phyloP scores from a whole-genome alignment of 2,113 vertebrate genomes.

The Otus sunia region DNA sequence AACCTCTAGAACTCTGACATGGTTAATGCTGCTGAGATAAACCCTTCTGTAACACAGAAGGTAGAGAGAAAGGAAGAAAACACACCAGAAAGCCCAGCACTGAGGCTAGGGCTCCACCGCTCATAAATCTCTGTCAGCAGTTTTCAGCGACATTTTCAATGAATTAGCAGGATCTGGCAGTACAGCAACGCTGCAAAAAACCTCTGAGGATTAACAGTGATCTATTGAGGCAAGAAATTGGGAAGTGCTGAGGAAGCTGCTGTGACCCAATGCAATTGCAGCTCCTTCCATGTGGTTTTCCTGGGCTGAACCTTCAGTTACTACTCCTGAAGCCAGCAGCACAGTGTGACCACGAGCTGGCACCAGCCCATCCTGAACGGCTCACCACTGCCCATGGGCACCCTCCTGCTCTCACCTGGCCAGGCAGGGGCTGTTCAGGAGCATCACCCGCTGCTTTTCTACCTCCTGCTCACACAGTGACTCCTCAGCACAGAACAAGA shows the following conservation, averaged over 20 bases:
- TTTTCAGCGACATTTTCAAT: not conserved
- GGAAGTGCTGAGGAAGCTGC: not conserved
- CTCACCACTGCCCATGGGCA: not conserved
- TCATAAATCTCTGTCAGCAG: not conserved
- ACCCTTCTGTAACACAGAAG: not conserved
- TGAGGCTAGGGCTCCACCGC: not conserved
- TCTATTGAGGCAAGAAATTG: constrained; percentile 3
- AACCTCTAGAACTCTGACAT: not conserved
- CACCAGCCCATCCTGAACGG: not conserved
- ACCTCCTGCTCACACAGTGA: not conserved
- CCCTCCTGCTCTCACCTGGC: not conserved
- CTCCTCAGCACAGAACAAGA: not conserved
- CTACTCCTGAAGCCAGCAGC: not conserved
- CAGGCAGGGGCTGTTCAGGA: not conserved
- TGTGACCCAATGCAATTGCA: not conserved
- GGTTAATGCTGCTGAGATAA: not conserved
- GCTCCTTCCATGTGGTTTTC: not conserved
- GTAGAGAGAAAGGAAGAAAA: not conserved
- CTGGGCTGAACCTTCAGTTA: not conserved
- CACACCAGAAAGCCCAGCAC: not conserved
- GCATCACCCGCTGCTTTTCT: not conserved
- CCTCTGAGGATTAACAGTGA: not conserved
- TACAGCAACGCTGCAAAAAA: not conserved
- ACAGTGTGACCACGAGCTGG: not conserved
- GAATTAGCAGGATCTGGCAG: not conserved